phyloP scores from a whole-genome alignment of 2,888 invertebrate genomes.

The Apoda limacodes region DNA sequence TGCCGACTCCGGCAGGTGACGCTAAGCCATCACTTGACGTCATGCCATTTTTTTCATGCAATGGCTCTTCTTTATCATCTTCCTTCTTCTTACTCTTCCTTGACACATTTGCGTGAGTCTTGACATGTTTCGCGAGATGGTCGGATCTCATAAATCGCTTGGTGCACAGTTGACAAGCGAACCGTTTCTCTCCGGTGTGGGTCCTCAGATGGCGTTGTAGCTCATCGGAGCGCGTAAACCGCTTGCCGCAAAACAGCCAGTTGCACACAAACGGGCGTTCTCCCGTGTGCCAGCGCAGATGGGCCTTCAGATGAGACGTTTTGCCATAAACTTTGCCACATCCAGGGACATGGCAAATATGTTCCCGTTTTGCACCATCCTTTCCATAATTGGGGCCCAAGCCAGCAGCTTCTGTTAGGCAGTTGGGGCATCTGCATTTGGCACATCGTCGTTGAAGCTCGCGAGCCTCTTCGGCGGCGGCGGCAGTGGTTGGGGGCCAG shows the following conservation, averaged over 20 bases:
- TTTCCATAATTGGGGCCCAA: conserved; percentile 80
- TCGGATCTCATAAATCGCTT: conserved; percentile 95
- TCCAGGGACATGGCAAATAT: conserved; percentile 88
- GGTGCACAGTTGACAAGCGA: conserved; percentile 86
- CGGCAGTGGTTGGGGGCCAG: conserved; percentile 56
- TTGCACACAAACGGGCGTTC: conserved; percentile 92
- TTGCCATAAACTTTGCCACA: conserved; percentile 93
- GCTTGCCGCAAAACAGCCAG: conserved; percentile 90
- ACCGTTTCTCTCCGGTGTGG: conserved; percentile 91
- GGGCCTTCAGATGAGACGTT: conserved; percentile 93
- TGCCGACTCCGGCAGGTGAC: conserved; percentile 30
- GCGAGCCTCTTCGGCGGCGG: conserved; percentile 52
- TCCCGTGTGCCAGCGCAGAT: conserved; percentile 93
- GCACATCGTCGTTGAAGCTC: conserved; percentile 78
- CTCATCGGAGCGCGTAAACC: conserved; percentile 93
- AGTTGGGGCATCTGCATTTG: conserved; percentile 86
- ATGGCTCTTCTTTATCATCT: conserved; percentile 51
- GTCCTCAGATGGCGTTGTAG: conserved; percentile 89
- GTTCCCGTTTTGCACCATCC: conserved; percentile 81
- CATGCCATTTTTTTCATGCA: conserved; percentile 30
- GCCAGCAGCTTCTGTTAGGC: conserved; percentile 81
- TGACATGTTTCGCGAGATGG: conserved; percentile 92
- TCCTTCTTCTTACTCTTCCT: conserved; percentile 62
- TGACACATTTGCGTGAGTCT: conserved; percentile 81
- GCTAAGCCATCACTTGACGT: conserved; percentile 10